phyloP scores from a whole-genome alignment of 1,140 invertebrate genomes.

The Lepidostoma basale region DNA sequence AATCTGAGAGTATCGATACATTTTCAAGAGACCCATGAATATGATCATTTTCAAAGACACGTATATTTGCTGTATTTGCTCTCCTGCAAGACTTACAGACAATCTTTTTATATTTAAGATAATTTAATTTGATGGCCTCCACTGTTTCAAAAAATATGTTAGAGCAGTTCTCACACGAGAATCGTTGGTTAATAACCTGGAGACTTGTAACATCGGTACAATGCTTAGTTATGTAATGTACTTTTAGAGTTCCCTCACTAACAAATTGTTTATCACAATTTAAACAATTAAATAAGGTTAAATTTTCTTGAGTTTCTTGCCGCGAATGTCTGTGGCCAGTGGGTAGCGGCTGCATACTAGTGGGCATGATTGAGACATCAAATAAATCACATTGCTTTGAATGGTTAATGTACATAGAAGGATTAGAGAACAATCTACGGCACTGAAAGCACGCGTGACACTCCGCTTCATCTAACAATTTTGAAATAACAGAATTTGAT shows the following conservation, averaged over 20 bases:
- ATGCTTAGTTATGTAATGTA: constrained; percentile 11
- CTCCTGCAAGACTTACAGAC: background rate
- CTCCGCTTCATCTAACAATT: background rate
- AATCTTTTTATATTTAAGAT: constrained; percentile 1
- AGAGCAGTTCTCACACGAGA: constrained; percentile 4
- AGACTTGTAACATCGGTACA: background rate
- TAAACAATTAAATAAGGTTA: background rate
- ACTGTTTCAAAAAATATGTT: background rate
- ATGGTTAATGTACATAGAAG: background rate
- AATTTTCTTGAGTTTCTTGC: too few species aligned
- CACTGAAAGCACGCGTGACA: background rate
- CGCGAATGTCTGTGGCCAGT: too few species aligned
- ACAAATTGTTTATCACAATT: constrained; percentile 4
- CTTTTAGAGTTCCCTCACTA: background rate
- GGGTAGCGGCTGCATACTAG: too few species aligned
- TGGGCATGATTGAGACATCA: too few species aligned
- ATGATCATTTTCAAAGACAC: too few species aligned
- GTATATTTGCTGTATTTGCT: too few species aligned
- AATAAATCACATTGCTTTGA: background rate
- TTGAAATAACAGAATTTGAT: background rate
- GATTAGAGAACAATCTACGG: background rate
- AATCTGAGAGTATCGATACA: too few species aligned
- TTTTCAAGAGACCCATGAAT: too few species aligned
- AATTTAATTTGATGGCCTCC: background rate
- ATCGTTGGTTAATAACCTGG: background rate